These are phyloP conservation scores for Lepidonotus clava DNA, from an alignment of 2,888 invertebrate genomes.

Conservation along the genomic window DNA sequence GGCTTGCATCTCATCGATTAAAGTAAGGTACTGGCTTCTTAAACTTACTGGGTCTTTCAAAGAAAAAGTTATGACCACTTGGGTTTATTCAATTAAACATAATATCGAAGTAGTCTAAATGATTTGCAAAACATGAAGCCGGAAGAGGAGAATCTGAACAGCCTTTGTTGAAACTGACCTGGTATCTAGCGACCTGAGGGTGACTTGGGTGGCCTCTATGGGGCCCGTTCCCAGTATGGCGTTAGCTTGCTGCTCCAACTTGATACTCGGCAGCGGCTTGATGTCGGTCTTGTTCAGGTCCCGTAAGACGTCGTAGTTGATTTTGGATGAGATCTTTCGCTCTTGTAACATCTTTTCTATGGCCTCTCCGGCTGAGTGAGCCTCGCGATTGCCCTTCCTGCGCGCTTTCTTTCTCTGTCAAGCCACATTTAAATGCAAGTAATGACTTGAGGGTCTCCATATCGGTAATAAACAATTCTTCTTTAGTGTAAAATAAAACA, in stretches of 20 bases:
- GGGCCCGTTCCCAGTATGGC: neutral
- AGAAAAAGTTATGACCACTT: no score
- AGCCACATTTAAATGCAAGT: neutral
- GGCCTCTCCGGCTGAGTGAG: constrained; percentile 87
- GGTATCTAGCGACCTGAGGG: neutral
- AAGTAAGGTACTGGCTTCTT: no score
- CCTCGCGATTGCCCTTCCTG: constrained; percentile 73
- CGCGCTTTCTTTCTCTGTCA: constrained; percentile 70
- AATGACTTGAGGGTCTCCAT: no score
- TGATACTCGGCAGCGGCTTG: constrained; percentile 9
- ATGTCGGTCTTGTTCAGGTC: constrained; percentile 82
- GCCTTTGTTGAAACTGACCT: neutral
- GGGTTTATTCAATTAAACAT: no score
- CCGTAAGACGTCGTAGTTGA: constrained; percentile 97
- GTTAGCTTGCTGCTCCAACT: neutral
- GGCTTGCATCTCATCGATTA: no score
- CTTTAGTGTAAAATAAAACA: no score
- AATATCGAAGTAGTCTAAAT: neutral
- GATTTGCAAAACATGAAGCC: neutral
- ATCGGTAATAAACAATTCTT: no score
- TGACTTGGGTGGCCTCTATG: constrained; percentile 26
- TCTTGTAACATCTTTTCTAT: constrained; percentile 97
- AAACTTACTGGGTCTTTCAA: no score
- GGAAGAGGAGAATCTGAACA: neutral
- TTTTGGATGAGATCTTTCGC: constrained; percentile 96